A percentile compares a stretch with the other conserved stretches of the same genome.
These are phyloP conservation scores for Sebastes hubbsi DNA, from an alignment of 2,797 vertebrate genomes.

Conservation along the genomic window DNA sequence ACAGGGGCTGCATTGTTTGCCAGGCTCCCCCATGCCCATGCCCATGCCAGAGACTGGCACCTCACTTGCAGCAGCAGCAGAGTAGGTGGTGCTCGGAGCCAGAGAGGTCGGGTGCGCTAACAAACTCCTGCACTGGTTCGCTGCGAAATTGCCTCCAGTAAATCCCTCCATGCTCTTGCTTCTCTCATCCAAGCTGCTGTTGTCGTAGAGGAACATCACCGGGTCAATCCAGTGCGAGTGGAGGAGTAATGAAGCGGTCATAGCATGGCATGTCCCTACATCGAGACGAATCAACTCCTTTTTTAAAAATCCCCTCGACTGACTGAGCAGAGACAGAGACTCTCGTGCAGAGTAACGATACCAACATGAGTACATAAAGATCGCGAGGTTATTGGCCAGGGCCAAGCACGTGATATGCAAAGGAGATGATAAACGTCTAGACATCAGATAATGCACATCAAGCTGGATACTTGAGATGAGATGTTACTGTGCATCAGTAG, in stretches of 20 bases:
- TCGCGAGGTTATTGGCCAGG: conserved; percentile 89
- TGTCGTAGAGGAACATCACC: conserved; percentile 99
- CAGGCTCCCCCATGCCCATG: conserved; percentile 92
- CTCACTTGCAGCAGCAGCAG: conserved; percentile 81
- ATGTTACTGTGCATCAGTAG: not conserved
- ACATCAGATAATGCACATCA: conserved; percentile 82
- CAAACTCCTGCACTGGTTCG: conserved; percentile 96
- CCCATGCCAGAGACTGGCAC: conserved; percentile 90
- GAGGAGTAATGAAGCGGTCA: conserved; percentile 99
- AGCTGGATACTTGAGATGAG: conserved; percentile 8
- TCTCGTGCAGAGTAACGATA: conserved; percentile 87
- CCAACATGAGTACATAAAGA: conserved; percentile 86
- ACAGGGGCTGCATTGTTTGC: conserved; percentile 97
- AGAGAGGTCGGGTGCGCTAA: conserved; percentile 95
- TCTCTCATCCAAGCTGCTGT: conserved; percentile 92
- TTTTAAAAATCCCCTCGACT: conserved; percentile 88
- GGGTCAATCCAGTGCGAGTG: conserved; percentile 99
- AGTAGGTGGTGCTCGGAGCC: conserved; percentile 90
- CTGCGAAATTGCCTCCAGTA: conserved; percentile 91
- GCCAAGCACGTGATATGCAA: conserved; percentile 95
- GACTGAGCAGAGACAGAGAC: conserved; percentile 91
- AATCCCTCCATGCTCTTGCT: conserved; percentile 97
- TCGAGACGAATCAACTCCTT: conserved; percentile 85
- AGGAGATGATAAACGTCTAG: conserved; percentile 87
- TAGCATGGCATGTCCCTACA: conserved; percentile 91